Base-by-base conservation (phyloP, 2,113 vertebrate species). In the Cacatua alba region DNA sequence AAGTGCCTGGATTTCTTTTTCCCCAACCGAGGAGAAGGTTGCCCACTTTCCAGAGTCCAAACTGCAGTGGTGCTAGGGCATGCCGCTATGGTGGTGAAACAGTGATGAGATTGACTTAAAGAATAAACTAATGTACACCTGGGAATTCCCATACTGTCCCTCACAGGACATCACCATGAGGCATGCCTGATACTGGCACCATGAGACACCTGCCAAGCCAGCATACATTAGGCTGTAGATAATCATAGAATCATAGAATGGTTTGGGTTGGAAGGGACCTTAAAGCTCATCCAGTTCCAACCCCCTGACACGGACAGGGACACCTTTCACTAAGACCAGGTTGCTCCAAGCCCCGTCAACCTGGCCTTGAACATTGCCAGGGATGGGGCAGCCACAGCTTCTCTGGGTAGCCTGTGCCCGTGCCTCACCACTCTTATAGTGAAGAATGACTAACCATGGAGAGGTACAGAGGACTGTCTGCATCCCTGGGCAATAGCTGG, bases 181-280 rank as follows among this genome's bases (percentile, higher is more conserved):
- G 9, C 5, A 3, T 5, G 31, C 20, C 24, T 59, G 60, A 23
- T 19, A 19, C 33, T 35, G 25, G 25, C 46, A 57, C 13, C 49
- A 57, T 0, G 1, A 70, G 31, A 24, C 6, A 3, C 28, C 41
- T 3, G 3, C 35, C 17, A 67, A 46, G 31, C 7, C 62, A 21
- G 26, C 15, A 4, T 3, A 6, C 43, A 9, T 5, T 8, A 3
- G 4, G 21, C 33, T 8, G 15, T 3, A 3, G 57, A 16, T 21
- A 59, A 35, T 59, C 57, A 59, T 24, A 24, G 33, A 35, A 35
- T 35, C 57, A 59, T 35, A n/a, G 9, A 21, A 35, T 10, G 6
- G 21, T 59, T 59, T 35, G 57, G 33, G 20, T 23, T 59, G 33
- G 33, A 59, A 23, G 21, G 9, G 57, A 35, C 57, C 55, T n/a